Base-by-base conservation (phyloP, 2,113 vertebrate species). In the Capreolus pygargus region DNA sequence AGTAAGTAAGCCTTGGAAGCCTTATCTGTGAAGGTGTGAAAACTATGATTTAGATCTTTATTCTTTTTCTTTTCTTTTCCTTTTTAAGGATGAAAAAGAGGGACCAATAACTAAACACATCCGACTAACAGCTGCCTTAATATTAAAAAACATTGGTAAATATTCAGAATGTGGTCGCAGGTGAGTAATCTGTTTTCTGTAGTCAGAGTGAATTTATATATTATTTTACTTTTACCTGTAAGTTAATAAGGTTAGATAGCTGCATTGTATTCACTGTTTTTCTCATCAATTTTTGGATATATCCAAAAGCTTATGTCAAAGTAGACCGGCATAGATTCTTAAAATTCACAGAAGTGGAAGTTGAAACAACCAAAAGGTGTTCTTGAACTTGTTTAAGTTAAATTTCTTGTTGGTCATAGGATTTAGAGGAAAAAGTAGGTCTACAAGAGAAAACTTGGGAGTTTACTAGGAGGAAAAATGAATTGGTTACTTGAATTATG, bases 31-130 rank as follows among this genome's bases (percentile, higher is more conserved):
- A 47, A 91, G 60, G 4, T 91, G 10, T 55, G 79, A 45, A 23
- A 67, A 50, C 14, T 61, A 5, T 76, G 95, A 97, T 50, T 89
- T 82, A 95, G 96, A 89, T 95, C 89, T 97, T 98, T 91, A 98
- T 97, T 97, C 57, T 94, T 17, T 95, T 96, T 94, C 55, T 94
- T 97, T 86, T 97, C 85, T 90, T 82, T 61, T 97, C 52, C 81
- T 97, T 98, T 97, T 47, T 15, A 95, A 99, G 99, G 99, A 99
- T 98, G 99, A 99, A 99, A 99, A 99, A 99, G 99, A 99, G 99
- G 99, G 99, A 99, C 99, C 99, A 99, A 99, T 99, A 99, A 99
- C 99, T 99, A 99, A 99, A 99, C 99, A 99, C 99, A 99, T 99
- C 98, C 99, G 99, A 99, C 99, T 99, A 99, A 99, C 99, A 99